These are phyloP conservation scores for Drosophila aff. DNA, from an alignment of 1,140 invertebrate species.

Conservation along the genomic window DNA sequence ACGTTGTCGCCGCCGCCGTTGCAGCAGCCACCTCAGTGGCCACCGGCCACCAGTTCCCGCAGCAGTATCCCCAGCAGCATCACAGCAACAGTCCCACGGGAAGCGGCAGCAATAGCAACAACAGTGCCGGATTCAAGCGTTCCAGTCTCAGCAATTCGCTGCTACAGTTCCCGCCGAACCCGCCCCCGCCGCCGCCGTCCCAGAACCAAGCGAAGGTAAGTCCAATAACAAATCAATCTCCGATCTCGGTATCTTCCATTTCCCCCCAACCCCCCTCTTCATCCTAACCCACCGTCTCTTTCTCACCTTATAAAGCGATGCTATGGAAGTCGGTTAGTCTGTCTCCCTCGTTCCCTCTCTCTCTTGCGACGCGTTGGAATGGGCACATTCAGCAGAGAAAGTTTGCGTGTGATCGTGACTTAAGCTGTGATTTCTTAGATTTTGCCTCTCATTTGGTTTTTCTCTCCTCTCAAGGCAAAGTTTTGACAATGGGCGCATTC, in stretches of 20 bases:
- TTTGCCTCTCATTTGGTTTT: neutral
- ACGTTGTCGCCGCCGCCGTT: slow-evolving; percentile 73
- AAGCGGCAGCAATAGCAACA: slow-evolving; percentile 55
- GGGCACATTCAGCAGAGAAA: slow-evolving; percentile 31
- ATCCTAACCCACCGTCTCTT: slow-evolving; percentile 5
- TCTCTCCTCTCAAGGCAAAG: neutral
- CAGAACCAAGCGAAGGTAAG: slow-evolving; percentile 69
- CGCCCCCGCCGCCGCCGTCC: slow-evolving; percentile 46
- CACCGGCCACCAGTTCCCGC: slow-evolving; percentile 67
- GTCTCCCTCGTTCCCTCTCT: neutral
- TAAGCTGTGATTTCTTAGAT: slow-evolving; percentile 11
- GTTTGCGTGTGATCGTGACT: neutral
- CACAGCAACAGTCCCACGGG: slow-evolving; percentile 55
- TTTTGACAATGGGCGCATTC: slow-evolving; percentile 11
- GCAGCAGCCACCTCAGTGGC: slow-evolving; percentile 72
- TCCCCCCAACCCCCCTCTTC: neutral
- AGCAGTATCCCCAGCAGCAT: slow-evolving; percentile 32
- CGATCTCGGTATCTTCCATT: slow-evolving; percentile 6
- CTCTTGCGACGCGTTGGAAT: slow-evolving; percentile 16
- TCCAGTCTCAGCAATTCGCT: slow-evolving; percentile 68
- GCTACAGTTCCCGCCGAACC: slow-evolving; percentile 48
- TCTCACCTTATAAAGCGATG: slow-evolving; percentile 23
- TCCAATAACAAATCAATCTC: slow-evolving; percentile 49
- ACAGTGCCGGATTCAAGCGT: slow-evolving; percentile 64
- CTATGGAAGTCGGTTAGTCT: slow-evolving; percentile 31